Base-by-base conservation (phyloP, 1,140 invertebrate species). In the Drosophila erecta region DNA sequence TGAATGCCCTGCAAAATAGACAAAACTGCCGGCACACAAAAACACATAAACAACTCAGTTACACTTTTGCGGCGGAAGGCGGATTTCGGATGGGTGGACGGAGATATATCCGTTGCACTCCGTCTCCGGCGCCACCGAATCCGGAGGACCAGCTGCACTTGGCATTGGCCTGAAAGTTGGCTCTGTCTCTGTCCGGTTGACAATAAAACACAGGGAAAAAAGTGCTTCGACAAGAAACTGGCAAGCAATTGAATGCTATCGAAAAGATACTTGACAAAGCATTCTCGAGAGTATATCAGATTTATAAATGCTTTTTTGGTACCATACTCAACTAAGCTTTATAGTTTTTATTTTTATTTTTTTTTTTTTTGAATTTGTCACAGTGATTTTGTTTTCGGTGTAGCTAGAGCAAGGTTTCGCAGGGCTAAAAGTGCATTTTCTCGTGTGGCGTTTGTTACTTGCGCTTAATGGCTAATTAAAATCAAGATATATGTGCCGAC, bases 31-130 rank as follows among this genome's bases (percentile, higher is more conserved):
- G 66, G 69, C 55, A 67, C 73, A 74, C 71, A 62, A 66, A 71
- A 79, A 56, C 58, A 79, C 83, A 86, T 86, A 86, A 86, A 86
- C 83, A 86, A 86, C 83, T 86, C 83, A 86, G 83, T 87, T 79
- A 87, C 83, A 86, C 70, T 78, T 86, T 81, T 76, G 73, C 44
- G 55, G 47, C 61, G 41, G 38, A 50, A 30, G 47, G 47, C 17
- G 43, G 40, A 43, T 17, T 20, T 33, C 15, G 27, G 27, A 6
- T 30, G 3, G n/a, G 37, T 14, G 40, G 17, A 10, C 7, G 15
- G 17, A 44, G 41, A 44, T 44, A 44, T 44, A 44, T 61, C 61
- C 38, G 22, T 20, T 24, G 33, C 20, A 33, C 24, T 56, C 17
- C 47, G 47, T 14, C 15, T 6, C 4, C 5, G 47, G 35, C 7